Percentiles rank a stretch among this genome's conserved stretches.
Conservation (phyloP, 1,140 invertebrate genomes). For the Acyrthosiphon pisum region DNA sequence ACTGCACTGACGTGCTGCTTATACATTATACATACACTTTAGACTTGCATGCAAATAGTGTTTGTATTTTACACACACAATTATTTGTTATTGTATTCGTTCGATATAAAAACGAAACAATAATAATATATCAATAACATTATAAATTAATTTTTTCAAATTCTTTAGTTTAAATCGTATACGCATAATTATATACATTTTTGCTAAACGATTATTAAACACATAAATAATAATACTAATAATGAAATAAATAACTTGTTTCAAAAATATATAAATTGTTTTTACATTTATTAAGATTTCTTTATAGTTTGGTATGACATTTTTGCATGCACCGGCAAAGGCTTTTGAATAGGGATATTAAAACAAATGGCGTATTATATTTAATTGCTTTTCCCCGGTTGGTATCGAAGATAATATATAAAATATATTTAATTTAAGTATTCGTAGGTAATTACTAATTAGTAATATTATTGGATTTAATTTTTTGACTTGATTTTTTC, state of each 20-base stretch:
- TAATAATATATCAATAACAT: background rate
- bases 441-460: background rate
- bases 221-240: no score
- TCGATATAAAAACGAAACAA: background rate
- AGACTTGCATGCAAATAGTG: background rate
- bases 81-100: background rate
- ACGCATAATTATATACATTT: no score
- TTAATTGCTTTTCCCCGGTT: background rate
- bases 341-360: background rate
- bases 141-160: background rate
- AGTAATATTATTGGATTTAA: background rate
- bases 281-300: background rate
- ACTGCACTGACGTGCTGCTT: background rate
- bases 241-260: background rate
- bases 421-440: background rate
- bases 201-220: no score
- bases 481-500: background rate
- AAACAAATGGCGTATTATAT: background rate
- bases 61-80: background rate
- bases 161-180: background rate
- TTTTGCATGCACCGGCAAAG: no score
- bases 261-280: background rate
- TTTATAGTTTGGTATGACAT: background rate
- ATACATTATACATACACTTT: background rate
- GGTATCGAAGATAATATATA: background rate